Percentiles rank a stretch among this genome's conserved stretches.
Conservation (phyloP, 1,140 invertebrate species). For the Hylaeus anthracinus region DNA sequence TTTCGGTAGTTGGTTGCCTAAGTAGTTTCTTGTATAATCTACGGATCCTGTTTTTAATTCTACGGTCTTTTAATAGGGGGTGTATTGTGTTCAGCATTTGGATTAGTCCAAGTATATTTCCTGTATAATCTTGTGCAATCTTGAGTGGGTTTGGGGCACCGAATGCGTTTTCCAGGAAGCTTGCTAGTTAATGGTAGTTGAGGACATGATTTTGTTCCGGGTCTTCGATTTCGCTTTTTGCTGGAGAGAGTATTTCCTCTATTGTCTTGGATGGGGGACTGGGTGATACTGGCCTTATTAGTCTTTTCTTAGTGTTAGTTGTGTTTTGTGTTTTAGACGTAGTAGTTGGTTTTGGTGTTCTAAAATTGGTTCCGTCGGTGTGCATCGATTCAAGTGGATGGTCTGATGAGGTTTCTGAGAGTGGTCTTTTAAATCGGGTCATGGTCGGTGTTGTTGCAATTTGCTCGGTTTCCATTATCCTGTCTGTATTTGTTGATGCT, state of each 20-base stretch:
- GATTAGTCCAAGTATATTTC: neutral
- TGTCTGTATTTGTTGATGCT: neutral
- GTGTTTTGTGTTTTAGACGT: neutral
- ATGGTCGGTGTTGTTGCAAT: neutral
- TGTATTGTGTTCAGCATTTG: neutral
- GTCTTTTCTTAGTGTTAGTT: neutral
- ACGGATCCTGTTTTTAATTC: neutral
- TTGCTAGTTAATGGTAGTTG: neutral
- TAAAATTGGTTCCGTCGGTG: neutral
- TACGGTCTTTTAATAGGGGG: neutral
- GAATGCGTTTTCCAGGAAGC: neutral
- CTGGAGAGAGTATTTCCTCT: neutral
- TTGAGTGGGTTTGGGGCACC: neutral
- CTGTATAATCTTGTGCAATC: neutral
- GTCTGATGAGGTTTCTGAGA: neutral
- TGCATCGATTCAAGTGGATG: neutral
- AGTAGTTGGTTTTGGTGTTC: neutral
- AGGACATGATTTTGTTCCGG: neutral
- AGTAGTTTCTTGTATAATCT: neutral
- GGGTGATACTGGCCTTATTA: neutral
- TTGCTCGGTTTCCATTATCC: neutral
- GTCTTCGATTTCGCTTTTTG: neutral
- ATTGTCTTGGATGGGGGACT: neutral
- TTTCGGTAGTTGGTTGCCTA: neutral
- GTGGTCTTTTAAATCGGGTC: neutral